Percentiles rank a stretch among this genome's conserved stretches.
Evolutionary conservation across 2,797 vertebrate genomes (phyloP).

Genomic region (Lutjanus argentimaculatus): DNA sequence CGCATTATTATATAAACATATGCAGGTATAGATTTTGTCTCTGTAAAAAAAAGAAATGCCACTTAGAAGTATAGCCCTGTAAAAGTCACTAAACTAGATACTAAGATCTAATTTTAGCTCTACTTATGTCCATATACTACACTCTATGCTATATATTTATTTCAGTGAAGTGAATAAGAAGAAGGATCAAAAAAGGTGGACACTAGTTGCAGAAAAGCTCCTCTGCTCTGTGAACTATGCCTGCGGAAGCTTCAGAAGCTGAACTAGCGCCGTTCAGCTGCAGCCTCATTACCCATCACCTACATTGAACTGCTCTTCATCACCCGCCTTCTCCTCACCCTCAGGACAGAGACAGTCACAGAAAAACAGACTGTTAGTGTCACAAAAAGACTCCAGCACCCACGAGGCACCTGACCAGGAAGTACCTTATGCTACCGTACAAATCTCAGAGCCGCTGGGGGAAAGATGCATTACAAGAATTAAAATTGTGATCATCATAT

Average conservation of each 20-base stretch:
- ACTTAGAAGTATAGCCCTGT: too few species aligned
- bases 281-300: conserved; percentile 59
- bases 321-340: conserved; percentile 62
- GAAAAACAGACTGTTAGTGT: conserved; percentile 69
- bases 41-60: not conserved
- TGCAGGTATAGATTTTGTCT: not conserved
- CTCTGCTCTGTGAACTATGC: conserved; percentile 19
- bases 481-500: not conserved
- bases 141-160: too few species aligned
- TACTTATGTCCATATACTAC: too few species aligned
- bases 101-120: too few species aligned
- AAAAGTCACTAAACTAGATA: not conserved
- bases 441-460: conserved; percentile 67
- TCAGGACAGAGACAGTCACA: conserved; percentile 65
- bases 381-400: conserved; percentile 66
- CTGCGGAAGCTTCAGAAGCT: conserved; percentile 27
- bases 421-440: conserved; percentile 70
- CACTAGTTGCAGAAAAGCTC: conserved; percentile 22
- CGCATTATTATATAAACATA: not conserved
- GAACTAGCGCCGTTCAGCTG: conserved; percentile 31
- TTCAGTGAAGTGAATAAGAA: not conserved
- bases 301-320: conserved; percentile 68
- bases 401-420: conserved; percentile 65
- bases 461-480: conserved; percentile 57
- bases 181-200: not conserved